These are phyloP conservation scores for Drosophila incognita DNA, from an alignment of 2,888 invertebrate genomes.

Conservation along the genomic window DNA sequence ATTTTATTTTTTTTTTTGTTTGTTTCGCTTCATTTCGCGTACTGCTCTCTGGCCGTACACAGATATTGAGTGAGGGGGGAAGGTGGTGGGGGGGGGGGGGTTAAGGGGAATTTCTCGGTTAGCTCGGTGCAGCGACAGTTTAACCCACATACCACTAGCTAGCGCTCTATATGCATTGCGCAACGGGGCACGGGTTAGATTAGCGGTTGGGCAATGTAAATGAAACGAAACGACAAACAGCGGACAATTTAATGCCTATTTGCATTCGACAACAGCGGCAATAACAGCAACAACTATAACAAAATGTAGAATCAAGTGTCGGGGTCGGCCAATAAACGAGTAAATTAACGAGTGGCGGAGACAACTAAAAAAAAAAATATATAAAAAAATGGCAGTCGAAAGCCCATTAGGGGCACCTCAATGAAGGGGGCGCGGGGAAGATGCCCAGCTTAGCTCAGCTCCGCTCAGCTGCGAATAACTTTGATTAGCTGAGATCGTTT, in stretches of 20 bases:
- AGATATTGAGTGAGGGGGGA: neutral
- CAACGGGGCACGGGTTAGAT: constrained; percentile 41
- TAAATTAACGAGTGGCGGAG: constrained; percentile 53
- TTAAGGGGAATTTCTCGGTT: constrained; percentile 6
- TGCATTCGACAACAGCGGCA: constrained; percentile 64
- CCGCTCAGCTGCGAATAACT: constrained; percentile 32
- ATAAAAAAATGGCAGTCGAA: constrained; percentile 10
- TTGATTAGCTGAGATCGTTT: constrained; percentile 46
- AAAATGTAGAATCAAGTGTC: constrained; percentile 71
- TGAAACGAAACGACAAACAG: constrained; percentile 72
- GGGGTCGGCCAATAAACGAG: constrained; percentile 56
- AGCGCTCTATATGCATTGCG: constrained; percentile 46
- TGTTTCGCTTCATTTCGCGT: constrained; percentile 14
- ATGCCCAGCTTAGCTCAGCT: constrained; percentile 14
- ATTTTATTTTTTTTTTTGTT: neutral
- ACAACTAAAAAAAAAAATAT: constrained; percentile 5
- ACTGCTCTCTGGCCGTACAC: constrained; percentile 19
- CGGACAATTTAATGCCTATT: constrained; percentile 76
- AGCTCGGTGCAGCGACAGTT: constrained; percentile 61
- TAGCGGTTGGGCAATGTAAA: constrained; percentile 58
- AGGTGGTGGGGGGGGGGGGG: neutral
- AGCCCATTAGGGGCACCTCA: neutral
- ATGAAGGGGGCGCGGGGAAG: neutral
- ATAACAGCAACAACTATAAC: constrained; percentile 22
- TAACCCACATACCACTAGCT: constrained; percentile 60